phyloP scores from a whole-genome alignment of 2,888 invertebrate genomes.

The Hydraecia micacea region DNA sequence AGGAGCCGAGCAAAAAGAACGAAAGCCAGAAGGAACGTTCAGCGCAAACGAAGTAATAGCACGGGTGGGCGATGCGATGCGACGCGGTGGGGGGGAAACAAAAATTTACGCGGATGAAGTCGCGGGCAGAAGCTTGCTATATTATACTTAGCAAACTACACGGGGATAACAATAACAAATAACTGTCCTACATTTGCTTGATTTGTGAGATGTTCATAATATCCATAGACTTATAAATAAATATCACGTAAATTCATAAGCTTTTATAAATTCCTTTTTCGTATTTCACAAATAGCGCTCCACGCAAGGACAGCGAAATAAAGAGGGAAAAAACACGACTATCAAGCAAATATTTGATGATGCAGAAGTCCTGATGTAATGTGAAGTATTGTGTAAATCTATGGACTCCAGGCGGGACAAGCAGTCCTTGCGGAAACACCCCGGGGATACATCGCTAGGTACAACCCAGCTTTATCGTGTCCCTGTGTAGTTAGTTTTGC shows the following conservation, averaged over 20 bases:
- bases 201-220: not conserved
- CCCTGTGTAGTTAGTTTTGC: not conserved
- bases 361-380: slow-evolving; percentile 50
- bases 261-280: not conserved
- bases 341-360: slow-evolving; percentile 54
- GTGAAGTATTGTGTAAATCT: slow-evolving; percentile 40
- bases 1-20: not conserved
- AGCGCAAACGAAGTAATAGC: not conserved
- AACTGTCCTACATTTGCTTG: not conserved
- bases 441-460: slow-evolving; percentile 29
- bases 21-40: not conserved
- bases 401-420: slow-evolving; percentile 19
- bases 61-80: not conserved
- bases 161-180: not conserved
- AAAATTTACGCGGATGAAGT: not conserved
- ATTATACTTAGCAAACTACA: not conserved
- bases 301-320: not conserved
- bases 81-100: not conserved
- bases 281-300: slow-evolving; percentile 6
- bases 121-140: not conserved
- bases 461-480: slow-evolving; percentile 24
- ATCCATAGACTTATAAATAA: not conserved
- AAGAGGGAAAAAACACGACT: slow-evolving; percentile 32
- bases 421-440: slow-evolving; percentile 27
- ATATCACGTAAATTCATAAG: not conserved